Evolutionary conservation across 2,888 invertebrate species (phyloP), one percentile per base, ranked within the genome.

Genomic region (Microctonus brassicae): DNA sequence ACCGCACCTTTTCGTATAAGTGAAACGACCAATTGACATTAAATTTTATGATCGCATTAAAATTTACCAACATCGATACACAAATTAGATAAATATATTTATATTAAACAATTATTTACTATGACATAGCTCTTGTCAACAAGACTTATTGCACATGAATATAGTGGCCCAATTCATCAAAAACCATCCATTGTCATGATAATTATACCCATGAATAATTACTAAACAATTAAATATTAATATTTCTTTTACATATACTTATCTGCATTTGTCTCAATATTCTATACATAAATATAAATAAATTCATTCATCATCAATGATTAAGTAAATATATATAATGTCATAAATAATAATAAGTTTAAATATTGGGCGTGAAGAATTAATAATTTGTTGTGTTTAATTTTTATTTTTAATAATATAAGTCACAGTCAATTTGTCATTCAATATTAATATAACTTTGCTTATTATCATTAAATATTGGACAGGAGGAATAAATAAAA

Each of bases 41-140:
- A 24, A 57, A 20, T 10, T 66, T 55, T 24, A 66, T 66, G 36
- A 55, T 36, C 24, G 39, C 39, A 39, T 39, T 55, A 66, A 66
- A 55, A 66, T 29, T 57, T 10, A 36, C 52, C 33, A 33, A 24
- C 29, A 55, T 36, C n/a, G 11, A 13, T 33, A 33, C 4, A 58
- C 2, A 17, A 17, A 20, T 17, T 7, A 17, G 20, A 39, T 11
- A n/a, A 0, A n/a, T 58, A 17, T n/a, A 58, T 20, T 17, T 33
- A 26, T 42, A 20, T 42, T 7, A 17, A 20, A 5, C 17, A 6
- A 4, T 17, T 47, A 5, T 7, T 47, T 5, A 9, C 9, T 1
- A 4, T 13, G n/a, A 20, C n/a, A n/a, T n/a, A n/a, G n/a, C n/a
- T n/a, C n/a, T n/a, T n/a, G n/a, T n/a, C n/a, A n/a, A n/a, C n/a